Evolutionary conservation across 2,888 invertebrate genomes (phyloP).

Genomic region (Cinara cedri): DNA sequence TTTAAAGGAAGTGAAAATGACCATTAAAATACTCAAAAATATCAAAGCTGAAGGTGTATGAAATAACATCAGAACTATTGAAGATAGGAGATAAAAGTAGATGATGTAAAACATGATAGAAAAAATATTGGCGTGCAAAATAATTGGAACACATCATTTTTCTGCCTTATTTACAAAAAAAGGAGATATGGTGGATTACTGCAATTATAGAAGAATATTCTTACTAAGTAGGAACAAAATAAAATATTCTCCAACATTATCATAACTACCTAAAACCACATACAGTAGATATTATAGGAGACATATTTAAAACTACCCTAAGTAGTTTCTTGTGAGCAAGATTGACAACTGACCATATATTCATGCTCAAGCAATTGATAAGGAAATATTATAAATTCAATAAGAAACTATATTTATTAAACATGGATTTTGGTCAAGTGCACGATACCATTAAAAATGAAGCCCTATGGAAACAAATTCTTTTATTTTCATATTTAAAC

Average conservation of each 20-base stretch:
- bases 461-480: neutral
- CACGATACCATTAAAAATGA: conserved; percentile 4
- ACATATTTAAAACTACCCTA: too few species aligned
- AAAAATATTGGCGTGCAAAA: too few species aligned
- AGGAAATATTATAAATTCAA: conserved; percentile 6
- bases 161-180: neutral
- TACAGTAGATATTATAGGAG: neutral
- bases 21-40: neutral
- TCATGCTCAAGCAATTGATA: neutral
- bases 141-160: neutral
- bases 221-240: neutral
- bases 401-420: conserved; percentile 12
- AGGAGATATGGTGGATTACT: neutral
- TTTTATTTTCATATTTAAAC: too few species aligned
- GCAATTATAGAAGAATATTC: neutral
- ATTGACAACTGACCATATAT: neutral
- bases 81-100: neutral
- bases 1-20: neutral
- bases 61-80: neutral
- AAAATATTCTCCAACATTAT: neutral
- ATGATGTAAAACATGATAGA: neutral
- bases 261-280: neutral
- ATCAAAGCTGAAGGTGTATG: neutral
- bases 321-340: neutral
- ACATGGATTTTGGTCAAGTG: neutral